These are phyloP conservation scores for Pseudomugil gertrudae DNA, from an alignment of 2,797 vertebrate species.

Conservation along the genomic window DNA sequence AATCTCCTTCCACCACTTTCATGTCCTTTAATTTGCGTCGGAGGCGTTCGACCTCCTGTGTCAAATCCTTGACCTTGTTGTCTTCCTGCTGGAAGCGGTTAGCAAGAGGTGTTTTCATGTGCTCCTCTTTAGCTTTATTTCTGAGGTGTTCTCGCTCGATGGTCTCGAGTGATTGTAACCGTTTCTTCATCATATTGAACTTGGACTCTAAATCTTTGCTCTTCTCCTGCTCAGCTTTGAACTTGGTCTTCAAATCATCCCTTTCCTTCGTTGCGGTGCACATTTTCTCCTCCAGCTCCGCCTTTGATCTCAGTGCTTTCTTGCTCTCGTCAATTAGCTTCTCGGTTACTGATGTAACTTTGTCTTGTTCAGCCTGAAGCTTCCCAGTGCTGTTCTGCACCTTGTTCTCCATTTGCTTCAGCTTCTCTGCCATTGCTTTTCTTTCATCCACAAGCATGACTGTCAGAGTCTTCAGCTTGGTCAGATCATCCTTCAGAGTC, in stretches of 20 bases:
- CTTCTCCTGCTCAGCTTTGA: conserved; percentile 91
- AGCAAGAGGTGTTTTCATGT: conserved; percentile 80
- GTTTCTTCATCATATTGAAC: conserved; percentile 90
- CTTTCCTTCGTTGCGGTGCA: conserved; percentile 88
- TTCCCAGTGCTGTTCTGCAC: conserved; percentile 89
- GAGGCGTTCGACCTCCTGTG: conserved; percentile 93
- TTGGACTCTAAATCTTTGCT: conserved; percentile 91
- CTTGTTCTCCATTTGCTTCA: conserved; percentile 94
- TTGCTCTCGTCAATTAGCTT: conserved; percentile 96
- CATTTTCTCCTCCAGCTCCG: conserved; percentile 93
- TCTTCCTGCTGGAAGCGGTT: conserved; percentile 91
- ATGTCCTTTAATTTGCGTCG: conserved; percentile 92
- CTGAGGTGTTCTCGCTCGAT: conserved; percentile 90
- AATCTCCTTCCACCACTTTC: conserved; percentile 91
- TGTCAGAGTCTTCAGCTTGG: conserved; percentile 95
- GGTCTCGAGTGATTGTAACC: conserved; percentile 91
- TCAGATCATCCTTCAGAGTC: conserved; percentile 92
- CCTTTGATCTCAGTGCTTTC: conserved; percentile 91
- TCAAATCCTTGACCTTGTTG: conserved; percentile 95
- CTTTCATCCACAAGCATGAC: conserved; percentile 96
- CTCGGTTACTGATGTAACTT: conserved; percentile 91
- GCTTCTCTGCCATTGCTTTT: conserved; percentile 92
- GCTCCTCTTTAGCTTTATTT: conserved; percentile 90
- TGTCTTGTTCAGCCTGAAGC: conserved; percentile 92
- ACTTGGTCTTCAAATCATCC: conserved; percentile 90